Conservation (phyloP, 2,797 vertebrate species). For the Bryconaethiops microstoma region DNA sequence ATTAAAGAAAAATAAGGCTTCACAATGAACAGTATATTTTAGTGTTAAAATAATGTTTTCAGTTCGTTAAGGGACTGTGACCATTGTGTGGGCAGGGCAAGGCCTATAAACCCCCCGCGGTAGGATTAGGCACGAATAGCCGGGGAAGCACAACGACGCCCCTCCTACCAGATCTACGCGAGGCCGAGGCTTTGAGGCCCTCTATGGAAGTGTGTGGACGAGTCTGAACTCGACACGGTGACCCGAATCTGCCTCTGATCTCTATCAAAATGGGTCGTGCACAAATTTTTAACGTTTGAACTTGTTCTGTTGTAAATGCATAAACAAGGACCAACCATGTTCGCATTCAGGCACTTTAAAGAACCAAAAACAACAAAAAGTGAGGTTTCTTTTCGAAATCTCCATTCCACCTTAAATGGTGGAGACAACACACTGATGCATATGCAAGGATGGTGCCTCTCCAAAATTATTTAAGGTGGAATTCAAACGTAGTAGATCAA, state of each 20-base stretch:
- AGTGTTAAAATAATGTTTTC: not conserved
- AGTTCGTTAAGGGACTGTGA: constrained; percentile 19
- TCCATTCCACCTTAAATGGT: not conserved
- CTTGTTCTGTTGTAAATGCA: not conserved
- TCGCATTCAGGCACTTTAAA: not conserved
- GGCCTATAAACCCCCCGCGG: constrained; percentile 64
- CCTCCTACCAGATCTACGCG: not conserved
- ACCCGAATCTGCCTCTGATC: not conserved
- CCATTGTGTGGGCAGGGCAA: constrained; percentile 42
- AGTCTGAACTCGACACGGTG: not conserved
- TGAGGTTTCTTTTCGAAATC: not conserved
- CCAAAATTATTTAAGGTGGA: not conserved
- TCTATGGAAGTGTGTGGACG: not conserved
- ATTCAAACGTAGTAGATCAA: too few species aligned
- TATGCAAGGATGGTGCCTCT: too few species aligned
- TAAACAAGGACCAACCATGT: not conserved
- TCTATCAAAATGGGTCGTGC: not conserved
- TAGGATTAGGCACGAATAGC: constrained; percentile 14
- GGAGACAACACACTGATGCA: too few species aligned
- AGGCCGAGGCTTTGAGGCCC: constrained; percentile 64
- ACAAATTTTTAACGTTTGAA: not conserved
- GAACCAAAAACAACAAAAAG: not conserved
- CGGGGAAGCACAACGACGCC: not conserved
- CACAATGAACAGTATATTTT: not conserved
- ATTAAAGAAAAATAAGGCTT: too few species aligned